These are phyloP conservation scores for Eilema caniola DNA, from an alignment of 2,888 invertebrate genomes.

Conservation along the genomic window DNA sequence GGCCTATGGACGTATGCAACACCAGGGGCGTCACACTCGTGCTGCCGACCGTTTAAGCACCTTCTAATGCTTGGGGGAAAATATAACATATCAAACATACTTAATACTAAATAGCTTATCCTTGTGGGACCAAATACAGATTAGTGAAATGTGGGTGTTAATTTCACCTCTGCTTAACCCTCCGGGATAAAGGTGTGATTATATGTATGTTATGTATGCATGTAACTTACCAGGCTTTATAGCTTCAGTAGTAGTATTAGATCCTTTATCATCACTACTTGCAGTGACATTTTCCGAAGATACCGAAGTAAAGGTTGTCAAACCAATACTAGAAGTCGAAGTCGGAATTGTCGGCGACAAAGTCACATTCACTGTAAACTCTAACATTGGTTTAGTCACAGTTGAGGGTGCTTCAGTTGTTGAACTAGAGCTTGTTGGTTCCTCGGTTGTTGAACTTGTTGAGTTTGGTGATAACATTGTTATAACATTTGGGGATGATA, in stretches of 20 bases:
- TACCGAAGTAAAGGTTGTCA: slow-evolving; percentile 60
- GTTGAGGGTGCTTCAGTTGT: slow-evolving; percentile 23
- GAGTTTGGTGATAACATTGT: slow-evolving; percentile 22
- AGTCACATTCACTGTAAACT: slow-evolving; percentile 77
- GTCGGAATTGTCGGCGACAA: slow-evolving; percentile 68
- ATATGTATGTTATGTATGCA: too few species aligned
- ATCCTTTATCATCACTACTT: slow-evolving; percentile 36
- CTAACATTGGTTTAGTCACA: slow-evolving; percentile 56
- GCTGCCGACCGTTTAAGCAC: too few species aligned
- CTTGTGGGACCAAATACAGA: too few species aligned
- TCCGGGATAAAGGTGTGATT: too few species aligned
- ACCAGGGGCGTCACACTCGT: too few species aligned
- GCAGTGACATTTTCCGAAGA: slow-evolving; percentile 55
- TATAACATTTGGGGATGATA: slow-evolving; percentile 27
- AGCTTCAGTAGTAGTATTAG: slow-evolving; percentile 49
- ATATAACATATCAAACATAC: too few species aligned
- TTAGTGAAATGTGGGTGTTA: too few species aligned
- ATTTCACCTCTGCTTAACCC: too few species aligned
- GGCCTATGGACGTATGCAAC: too few species aligned
- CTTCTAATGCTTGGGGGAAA: too few species aligned
- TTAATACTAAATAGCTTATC: too few species aligned
- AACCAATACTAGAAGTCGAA: slow-evolving; percentile 60
- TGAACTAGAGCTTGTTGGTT: slow-evolving; percentile 23
- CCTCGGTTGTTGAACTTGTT: slow-evolving; percentile 24
- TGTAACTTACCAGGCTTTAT: slow-evolving; percentile 34